A percentile compares a stretch with the other conserved stretches of the same genome.
Evolutionary conservation across 2,888 invertebrate genomes (phyloP).

Genomic region (Toxonevra muliebris): DNA sequence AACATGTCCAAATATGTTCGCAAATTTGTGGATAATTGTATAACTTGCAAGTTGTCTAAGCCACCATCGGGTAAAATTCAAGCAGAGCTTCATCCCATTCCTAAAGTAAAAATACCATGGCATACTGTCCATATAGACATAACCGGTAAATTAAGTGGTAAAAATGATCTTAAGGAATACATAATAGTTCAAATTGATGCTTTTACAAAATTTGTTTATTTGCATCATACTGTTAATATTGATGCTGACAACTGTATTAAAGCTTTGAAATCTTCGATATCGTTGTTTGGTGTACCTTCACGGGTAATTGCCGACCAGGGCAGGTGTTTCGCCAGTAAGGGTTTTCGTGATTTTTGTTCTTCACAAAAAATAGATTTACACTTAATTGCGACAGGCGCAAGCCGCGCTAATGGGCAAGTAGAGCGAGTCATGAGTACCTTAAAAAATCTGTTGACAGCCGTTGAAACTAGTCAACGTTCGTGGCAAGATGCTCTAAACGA

Average conservation of each 20-base stretch:
- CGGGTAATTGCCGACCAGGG: conserved; percentile 34
- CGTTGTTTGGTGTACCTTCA: conserved; percentile 24
- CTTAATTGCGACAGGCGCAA: conserved; percentile 32
- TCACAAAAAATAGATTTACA: conserved; percentile 33
- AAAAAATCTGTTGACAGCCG: conserved; percentile 36
- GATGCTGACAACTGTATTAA: conserved; percentile 27
- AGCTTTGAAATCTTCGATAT: conserved; percentile 19
- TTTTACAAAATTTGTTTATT: conserved; percentile 24
- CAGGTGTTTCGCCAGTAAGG: conserved; percentile 29
- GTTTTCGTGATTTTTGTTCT: conserved; percentile 34
- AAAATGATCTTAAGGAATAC: conserved; percentile 27
- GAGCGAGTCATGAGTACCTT: conserved; percentile 34
- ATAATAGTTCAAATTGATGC: conserved; percentile 27
- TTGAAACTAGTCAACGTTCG: conserved; percentile 35
- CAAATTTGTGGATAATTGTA: conserved; percentile 33
- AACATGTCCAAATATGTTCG: conserved; percentile 33
- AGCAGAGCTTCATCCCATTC: conserved; percentile 39
- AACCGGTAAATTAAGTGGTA: conserved; percentile 30
- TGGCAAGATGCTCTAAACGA: conserved; percentile 35
- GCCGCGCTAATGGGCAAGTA: conserved; percentile 34
- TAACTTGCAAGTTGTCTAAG: conserved; percentile 26
- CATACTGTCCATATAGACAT: conserved; percentile 32
- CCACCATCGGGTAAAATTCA: conserved; percentile 24
- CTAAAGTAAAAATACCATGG: conserved; percentile 39
- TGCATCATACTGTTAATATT: conserved; percentile 27